phyloP scores from a whole-genome alignment of 2,888 invertebrate genomes.

The Cephus sareptanus region DNA sequence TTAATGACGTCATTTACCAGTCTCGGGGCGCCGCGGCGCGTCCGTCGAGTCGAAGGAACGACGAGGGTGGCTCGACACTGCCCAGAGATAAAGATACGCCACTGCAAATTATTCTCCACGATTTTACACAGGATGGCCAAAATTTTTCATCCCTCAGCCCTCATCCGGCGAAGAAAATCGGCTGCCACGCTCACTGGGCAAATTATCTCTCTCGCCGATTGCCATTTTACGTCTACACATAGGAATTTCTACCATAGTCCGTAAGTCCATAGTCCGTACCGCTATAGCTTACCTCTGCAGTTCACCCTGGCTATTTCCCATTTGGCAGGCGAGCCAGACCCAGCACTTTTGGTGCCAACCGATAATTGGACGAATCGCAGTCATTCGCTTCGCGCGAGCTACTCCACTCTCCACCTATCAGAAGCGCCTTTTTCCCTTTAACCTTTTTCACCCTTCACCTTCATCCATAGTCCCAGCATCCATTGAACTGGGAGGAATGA shows the following conservation, averaged over 20 bases:
- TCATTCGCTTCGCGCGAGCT: conserved; percentile 57
- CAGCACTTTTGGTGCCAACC: conserved; percentile 62
- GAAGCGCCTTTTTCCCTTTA: background rate
- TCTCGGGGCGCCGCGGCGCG: conserved; percentile 38
- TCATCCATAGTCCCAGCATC: background rate
- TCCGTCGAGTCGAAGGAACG: conserved; percentile 19
- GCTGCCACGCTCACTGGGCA: conserved; percentile 5
- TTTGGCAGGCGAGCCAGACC: conserved; percentile 61
- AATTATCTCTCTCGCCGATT: conserved; percentile 44
- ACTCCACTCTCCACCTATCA: background rate
- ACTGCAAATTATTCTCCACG: background rate
- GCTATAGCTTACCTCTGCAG: conserved; percentile 46
- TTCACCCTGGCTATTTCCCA: conserved; percentile 55
- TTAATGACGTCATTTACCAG: conserved; percentile 59
- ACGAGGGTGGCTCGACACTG: conserved; percentile 18
- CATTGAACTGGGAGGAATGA: background rate
- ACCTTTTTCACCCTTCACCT: conserved; percentile 8
- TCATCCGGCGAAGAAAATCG: background rate
- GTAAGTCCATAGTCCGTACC: conserved; percentile 36
- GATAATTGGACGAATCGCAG: conserved; percentile 62
- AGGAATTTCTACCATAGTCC: conserved; percentile 29
- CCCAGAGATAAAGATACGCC: background rate
- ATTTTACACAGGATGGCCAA: background rate
- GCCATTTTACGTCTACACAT: conserved; percentile 38
- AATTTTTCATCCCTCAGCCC: background rate